Conservation (phyloP, 2,797 vertebrate genomes). For the Xiphorhynchus erythropygius region DNA sequence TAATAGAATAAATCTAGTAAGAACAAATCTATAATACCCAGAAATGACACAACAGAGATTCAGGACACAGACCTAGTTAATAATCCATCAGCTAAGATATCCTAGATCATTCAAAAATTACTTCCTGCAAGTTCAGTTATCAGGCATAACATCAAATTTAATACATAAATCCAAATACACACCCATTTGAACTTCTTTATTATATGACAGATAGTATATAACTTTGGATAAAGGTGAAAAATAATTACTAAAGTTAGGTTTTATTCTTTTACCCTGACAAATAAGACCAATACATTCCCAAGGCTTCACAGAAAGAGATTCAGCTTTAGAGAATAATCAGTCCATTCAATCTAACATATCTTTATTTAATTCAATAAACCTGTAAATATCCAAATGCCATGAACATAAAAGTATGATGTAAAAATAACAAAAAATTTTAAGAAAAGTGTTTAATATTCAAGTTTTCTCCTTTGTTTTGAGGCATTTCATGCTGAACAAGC, state of each 20-base stretch:
- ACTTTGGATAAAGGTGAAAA: too few species aligned
- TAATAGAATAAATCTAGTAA: neutral
- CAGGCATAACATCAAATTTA: neutral
- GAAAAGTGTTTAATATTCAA: neutral
- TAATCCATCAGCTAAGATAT: neutral
- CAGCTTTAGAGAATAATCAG: neutral
- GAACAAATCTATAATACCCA: neutral
- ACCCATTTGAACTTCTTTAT: neutral
- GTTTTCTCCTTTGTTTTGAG: neutral
- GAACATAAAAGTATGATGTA: neutral
- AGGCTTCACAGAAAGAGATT: neutral
- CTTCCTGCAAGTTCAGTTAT: neutral
- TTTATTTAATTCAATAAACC: neutral
- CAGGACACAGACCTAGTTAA: neutral
- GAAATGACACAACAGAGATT: neutral
- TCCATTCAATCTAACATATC: neutral
- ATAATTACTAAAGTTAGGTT: neutral
- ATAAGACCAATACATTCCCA: neutral
- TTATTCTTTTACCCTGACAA: neutral
- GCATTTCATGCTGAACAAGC: neutral
- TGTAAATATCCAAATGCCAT: neutral
- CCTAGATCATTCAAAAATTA: neutral
- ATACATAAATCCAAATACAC: neutral
- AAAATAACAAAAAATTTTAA: neutral
- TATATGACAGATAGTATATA: neutral